A percentile compares a stretch with the other conserved stretches of the same genome.
phyloP scores from a whole-genome alignment of 2,113 vertebrate genomes.

The Arothron firmamentum region DNA sequence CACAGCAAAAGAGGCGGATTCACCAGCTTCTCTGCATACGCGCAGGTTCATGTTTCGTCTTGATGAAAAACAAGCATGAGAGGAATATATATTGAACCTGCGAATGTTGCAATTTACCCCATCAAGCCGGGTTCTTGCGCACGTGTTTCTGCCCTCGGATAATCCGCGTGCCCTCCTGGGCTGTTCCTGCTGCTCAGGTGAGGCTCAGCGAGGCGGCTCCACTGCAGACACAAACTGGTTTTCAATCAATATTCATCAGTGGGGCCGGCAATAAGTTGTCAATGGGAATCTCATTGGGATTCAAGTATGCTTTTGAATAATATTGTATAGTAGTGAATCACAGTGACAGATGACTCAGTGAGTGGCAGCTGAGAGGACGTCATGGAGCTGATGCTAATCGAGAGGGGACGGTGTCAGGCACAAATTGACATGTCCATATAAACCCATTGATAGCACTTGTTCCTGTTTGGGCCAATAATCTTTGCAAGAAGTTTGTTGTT shows the following conservation, averaged over 20 bases:
- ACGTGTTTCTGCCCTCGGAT: conserved; percentile 9
- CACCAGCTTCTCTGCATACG: not conserved
- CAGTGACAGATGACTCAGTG: conserved; percentile 60
- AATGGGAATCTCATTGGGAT: conserved; percentile 70
- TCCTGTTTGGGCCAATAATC: conserved; percentile 29
- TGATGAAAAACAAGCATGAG: not conserved
- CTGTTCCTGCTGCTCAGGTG: conserved; percentile 18
- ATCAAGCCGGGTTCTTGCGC: conserved; percentile 7
- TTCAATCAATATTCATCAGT: conserved; percentile 64
- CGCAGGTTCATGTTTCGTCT: not conserved
- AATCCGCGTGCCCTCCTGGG: not conserved
- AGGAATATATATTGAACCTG: conserved; percentile 3
- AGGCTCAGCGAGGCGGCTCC: conserved; percentile 26
- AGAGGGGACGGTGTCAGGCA: conserved; percentile 33
- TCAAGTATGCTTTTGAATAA: conserved; percentile 63
- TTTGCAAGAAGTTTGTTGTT: conserved; percentile 4
- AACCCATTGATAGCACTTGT: conserved; percentile 20
- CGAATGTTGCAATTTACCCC: conserved; percentile 17
- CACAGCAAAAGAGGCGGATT: too few relatives aligned
- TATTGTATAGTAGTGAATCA: conserved; percentile 50
- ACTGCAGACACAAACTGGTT: conserved; percentile 45
- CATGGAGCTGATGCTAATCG: conserved; percentile 60
- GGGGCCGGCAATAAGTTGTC: conserved; percentile 54
- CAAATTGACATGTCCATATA: conserved; percentile 45
- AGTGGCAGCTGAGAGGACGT: conserved; percentile 62